Base-by-base conservation (phyloP, 2,113 vertebrate species). In the Myotis lucifugus region DNA sequence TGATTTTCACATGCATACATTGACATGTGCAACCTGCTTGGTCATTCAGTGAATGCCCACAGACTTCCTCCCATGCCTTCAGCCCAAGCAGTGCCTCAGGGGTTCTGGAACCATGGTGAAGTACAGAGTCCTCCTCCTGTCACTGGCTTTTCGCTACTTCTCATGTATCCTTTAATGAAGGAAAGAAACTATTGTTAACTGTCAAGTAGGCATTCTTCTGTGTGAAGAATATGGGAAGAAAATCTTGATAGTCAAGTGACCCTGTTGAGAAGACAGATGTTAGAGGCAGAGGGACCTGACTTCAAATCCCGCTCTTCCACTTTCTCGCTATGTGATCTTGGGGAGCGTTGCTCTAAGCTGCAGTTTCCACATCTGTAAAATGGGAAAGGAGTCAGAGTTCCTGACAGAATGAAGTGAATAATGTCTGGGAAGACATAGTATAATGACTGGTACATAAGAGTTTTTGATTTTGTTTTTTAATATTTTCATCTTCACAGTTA, bases 81-180 rank as follows among this genome's bases (percentile, higher is more conserved):
- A 64, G 6, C 50, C 32, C 14, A 23, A 34, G 17, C 1, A 15
- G 4, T 70, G 21, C 29, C 19, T 70, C 48, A 64, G 48, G 0
- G 66, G 82, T 88, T 74, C 69, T 70, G 12, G 64, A 77, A 42
- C 46, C 23, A 21, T 10, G 0, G 25, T 8, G 7, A 93, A 40
- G 5, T 61, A 34, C 18, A 40, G 17, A 67, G 23, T 40, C 5
- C 8, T 48, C 6, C 13, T 52, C 74, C 56, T 67, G 34, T 61
- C 34, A 48, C 59, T 81, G 37, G 5, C 5, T 93, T 96, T 87
- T 95, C 48, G 90, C 72, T 87, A 18, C 66, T 84, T 91, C 25
- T 77, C 34, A 77, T 54, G 87, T 95, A 50, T 54, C 5, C n/a
- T 83, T 96, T 72, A 86, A 50, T 79, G 52, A 83, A 88, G 8